Percentiles rank a stretch among this genome's conserved stretches.
Evolutionary conservation across 2,797 vertebrate species (phyloP).

Genomic region (Fistularia tabacaria): DNA sequence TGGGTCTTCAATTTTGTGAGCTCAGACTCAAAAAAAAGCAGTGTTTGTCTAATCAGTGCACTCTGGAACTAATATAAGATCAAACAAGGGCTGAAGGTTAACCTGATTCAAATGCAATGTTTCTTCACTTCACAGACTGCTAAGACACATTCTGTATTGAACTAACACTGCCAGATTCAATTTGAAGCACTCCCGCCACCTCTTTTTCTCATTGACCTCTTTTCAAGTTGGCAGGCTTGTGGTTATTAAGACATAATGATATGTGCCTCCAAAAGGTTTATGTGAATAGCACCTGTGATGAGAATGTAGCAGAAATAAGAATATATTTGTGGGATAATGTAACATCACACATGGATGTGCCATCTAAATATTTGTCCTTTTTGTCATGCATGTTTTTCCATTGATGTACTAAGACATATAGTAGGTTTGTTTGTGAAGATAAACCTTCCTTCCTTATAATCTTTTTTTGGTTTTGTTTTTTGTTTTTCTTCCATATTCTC

Average conservation of each 20-base stretch:
- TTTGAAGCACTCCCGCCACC: constrained; percentile 52
- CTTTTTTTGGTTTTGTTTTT: not conserved
- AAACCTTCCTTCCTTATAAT: constrained; percentile 2
- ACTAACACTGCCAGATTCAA: constrained; percentile 60
- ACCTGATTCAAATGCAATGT: constrained; percentile 54
- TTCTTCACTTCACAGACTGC: constrained; percentile 38
- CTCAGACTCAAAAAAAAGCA: constrained; percentile 39
- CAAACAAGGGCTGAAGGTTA: constrained; percentile 55
- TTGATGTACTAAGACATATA: not conserved
- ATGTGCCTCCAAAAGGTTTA: constrained; percentile 36
- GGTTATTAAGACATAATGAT: constrained; percentile 62
- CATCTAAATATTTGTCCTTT: not conserved
- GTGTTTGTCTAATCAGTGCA: constrained; percentile 45
- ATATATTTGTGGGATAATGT: constrained; percentile 46
- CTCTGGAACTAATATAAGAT: constrained; percentile 34
- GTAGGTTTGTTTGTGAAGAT: not conserved
- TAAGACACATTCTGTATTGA: constrained; percentile 51
- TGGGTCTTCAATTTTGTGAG: constrained; percentile 4
- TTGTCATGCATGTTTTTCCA: not conserved
- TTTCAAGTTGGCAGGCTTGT: constrained; percentile 50
- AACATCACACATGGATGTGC: constrained; percentile 24
- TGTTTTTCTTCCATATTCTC: constrained; percentile 18
- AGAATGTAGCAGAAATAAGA: constrained; percentile 39
- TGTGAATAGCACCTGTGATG: constrained; percentile 38
- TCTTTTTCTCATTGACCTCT: constrained; percentile 62